These are phyloP conservation scores for Disparrhopalites patrizii DNA, from an alignment of 2,888 invertebrate genomes.

Conservation along the genomic window DNA sequence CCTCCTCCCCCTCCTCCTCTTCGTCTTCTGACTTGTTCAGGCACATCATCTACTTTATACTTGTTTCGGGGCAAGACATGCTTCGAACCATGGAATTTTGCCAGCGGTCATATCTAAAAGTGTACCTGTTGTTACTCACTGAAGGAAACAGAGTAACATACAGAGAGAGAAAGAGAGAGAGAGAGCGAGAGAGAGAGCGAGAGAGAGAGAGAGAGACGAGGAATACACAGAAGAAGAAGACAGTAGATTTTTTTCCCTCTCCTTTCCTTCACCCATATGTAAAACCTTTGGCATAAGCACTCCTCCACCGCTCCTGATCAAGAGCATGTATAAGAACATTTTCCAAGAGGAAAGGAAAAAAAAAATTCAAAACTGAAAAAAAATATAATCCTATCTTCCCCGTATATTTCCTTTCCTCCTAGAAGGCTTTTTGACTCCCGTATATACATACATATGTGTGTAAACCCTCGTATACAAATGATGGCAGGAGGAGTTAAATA, in stretches of 20 bases:
- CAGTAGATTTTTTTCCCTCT: too few species aligned
- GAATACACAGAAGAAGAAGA: not conserved
- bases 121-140: constrained; percentile 31
- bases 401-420: too few species aligned
- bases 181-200: not conserved
- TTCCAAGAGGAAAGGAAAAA: too few species aligned
- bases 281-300: not conserved
- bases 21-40: not conserved
- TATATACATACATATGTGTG: too few species aligned
- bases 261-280: too few species aligned
- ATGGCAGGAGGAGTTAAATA: too few species aligned
- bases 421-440: too few species aligned
- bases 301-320: too few species aligned
- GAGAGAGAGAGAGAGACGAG: not conserved
- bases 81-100: constrained; percentile 43
- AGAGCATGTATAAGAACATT: too few species aligned
- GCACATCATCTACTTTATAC: not conserved
- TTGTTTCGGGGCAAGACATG: constrained; percentile 24
- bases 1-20: not conserved
- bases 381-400: too few species aligned
- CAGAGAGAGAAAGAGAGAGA: not conserved
- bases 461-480: too few species aligned
- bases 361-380: too few species aligned
- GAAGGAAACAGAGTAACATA: not conserved
- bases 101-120: constrained; percentile 43